These are phyloP conservation scores for Diorhabda carinulata DNA, from an alignment of 1,140 invertebrate genomes.

Conservation along the genomic window DNA sequence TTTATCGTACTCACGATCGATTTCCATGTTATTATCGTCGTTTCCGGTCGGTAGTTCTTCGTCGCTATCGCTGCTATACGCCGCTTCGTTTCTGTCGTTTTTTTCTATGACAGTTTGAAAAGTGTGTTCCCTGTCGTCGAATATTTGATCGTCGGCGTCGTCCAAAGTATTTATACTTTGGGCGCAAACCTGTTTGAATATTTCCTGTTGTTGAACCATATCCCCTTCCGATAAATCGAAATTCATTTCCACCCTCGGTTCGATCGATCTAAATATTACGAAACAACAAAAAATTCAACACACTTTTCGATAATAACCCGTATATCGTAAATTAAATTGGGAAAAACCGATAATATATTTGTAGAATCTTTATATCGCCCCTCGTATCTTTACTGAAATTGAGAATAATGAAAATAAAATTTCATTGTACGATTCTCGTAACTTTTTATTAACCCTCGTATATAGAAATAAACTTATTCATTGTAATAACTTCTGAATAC, in stretches of 20 bases:
- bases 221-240: constrained; percentile 52
- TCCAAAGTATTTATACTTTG: constrained; percentile 50
- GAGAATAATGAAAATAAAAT: no score
- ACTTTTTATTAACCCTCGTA: no score
- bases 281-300: no score
- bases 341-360: no score
- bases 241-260: constrained; percentile 52
- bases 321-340: no score
- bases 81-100: constrained; percentile 41
- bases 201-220: constrained; percentile 48
- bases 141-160: constrained; percentile 54
- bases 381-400: no score
- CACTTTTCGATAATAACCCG: no score
- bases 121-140: constrained; percentile 49
- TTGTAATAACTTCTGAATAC: no score
- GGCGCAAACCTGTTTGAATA: constrained; percentile 58
- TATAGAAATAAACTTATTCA: no score
- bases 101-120: constrained; percentile 52
- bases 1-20: constrained; percentile 39
- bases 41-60: constrained; percentile 37
- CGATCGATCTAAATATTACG: constrained; percentile 40
- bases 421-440: no score
- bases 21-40: constrained; percentile 34
- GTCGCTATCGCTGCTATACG: constrained; percentile 40
- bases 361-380: no score